Evolutionary conservation across 2,113 vertebrate species (phyloP), one percentile per base, ranked within the genome.

Genomic region (Empidonax alnorum): DNA sequence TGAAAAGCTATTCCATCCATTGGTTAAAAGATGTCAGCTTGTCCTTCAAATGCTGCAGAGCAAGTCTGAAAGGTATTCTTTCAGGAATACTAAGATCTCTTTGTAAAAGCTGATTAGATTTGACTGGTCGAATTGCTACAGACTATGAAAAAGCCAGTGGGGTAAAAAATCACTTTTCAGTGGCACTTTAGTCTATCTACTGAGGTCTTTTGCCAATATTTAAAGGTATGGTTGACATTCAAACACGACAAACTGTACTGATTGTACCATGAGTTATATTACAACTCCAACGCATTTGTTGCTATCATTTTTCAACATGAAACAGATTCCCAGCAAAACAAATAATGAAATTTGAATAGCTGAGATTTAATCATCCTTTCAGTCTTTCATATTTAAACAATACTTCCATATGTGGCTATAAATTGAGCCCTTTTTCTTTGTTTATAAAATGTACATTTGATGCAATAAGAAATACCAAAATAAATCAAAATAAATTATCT

Each of bases 181-280:
- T 84, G 37, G 24, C 63, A 88, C 31, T 42, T 72, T 27, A 91
- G 72, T 66, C 46, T 95, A 31, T 88, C 63, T 59, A 6, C 41
- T 49, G 53, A 86, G 72, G 25, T 21, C 41, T 92, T 93, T 92
- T 93, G 88, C 47, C 88, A 89, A 53, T 86, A 92, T 86, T 91
- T 93, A 90, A 90, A 90, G 61, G 72, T 88, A 92, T 53, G 41
- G 27, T 94, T 94, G 88, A 89, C 90, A 94, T 93, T 92, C 24
- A 78, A 90, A 65, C 37, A 87, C 0, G 3, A 67, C 65, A 81
- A 90, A 86, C 47, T 78, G 74, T 84, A 71, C 79, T 84, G 68
- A 81, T 88, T 83, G 37, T 89, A 85, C 21, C 1, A 0, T 66
- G 65, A 96, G 16, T 80, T 91, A 52, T 80, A 80, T 83, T 91